Conservation (phyloP, 2,797 vertebrate species). For the Ficedula albicollis region DNA sequence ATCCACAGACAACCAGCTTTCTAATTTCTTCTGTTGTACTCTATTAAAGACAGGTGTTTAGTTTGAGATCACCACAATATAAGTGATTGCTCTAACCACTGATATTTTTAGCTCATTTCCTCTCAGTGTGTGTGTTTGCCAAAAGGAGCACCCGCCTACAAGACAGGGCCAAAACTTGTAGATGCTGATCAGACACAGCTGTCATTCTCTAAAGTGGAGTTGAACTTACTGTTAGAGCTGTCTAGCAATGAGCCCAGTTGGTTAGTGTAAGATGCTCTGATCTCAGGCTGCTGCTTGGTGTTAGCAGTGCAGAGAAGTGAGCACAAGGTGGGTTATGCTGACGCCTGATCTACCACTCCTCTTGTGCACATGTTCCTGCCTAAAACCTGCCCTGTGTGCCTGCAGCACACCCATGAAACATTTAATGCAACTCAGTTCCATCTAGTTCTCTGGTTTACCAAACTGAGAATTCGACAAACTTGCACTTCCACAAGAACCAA, state of each 20-base stretch:
- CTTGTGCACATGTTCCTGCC: neutral
- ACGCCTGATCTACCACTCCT: neutral
- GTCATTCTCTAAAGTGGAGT: accelerated
- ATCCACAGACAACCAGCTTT: neutral
- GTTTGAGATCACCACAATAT: neutral
- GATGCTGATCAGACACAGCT: neutral
- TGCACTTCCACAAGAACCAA: neutral
- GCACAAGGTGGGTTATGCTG: neutral
- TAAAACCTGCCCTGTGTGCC: neutral
- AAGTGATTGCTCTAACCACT: neutral
- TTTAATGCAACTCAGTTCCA: too few species aligned
- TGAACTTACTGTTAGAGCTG: neutral
- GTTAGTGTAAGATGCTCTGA: neutral
- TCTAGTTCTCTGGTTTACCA: neutral
- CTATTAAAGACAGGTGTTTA: neutral
- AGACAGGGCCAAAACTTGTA: neutral
- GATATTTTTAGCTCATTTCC: neutral
- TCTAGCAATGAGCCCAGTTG: accelerated
- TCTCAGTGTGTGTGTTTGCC: neutral
- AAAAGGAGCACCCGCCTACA: neutral
- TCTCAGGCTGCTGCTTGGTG: neutral
- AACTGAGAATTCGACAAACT: neutral
- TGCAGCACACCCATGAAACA: neutral
- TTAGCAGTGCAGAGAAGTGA: neutral
- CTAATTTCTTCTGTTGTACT: neutral